Evolutionary conservation across 2,888 invertebrate genomes (phyloP).

Genomic region (Oscheius sp.): DNA sequence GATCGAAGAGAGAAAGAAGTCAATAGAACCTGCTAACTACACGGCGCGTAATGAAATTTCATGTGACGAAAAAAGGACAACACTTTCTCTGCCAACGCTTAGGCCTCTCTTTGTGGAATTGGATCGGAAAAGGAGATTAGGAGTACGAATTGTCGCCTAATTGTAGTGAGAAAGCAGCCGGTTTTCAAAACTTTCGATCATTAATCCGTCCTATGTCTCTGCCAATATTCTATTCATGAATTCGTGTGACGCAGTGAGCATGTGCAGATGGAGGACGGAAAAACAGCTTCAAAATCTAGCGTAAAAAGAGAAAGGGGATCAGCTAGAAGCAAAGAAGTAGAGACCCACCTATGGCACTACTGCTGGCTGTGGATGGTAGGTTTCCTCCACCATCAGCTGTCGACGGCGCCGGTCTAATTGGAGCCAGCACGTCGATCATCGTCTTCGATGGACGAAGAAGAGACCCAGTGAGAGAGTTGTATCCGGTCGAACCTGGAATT

Average conservation of each 20-base stretch:
- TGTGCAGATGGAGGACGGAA: neutral
- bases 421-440: constrained; percentile 59
- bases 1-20: too few species aligned
- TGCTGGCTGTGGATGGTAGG: constrained; percentile 33
- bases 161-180: neutral
- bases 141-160: neutral
- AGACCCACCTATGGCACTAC: constrained; percentile 33
- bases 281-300: neutral
- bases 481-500: constrained; percentile 3
- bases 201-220: neutral
- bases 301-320: neutral
- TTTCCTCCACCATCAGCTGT: constrained; percentile 35
- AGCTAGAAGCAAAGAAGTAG: too few species aligned
- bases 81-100: too few species aligned
- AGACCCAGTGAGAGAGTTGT: constrained; percentile 17
- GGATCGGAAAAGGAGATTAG: neutral
- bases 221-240: neutral
- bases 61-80: too few species aligned
- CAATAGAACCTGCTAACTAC: too few species aligned
- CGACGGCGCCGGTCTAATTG: constrained; percentile 40
- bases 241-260: neutral
- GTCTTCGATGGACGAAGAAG: constrained; percentile 53
- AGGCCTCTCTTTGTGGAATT: too few species aligned
- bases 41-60: too few species aligned
- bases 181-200: neutral